These are phyloP conservation scores for Microctenopoma steveboyesi DNA, from an alignment of 2,797 vertebrate species.

Conservation along the genomic window DNA sequence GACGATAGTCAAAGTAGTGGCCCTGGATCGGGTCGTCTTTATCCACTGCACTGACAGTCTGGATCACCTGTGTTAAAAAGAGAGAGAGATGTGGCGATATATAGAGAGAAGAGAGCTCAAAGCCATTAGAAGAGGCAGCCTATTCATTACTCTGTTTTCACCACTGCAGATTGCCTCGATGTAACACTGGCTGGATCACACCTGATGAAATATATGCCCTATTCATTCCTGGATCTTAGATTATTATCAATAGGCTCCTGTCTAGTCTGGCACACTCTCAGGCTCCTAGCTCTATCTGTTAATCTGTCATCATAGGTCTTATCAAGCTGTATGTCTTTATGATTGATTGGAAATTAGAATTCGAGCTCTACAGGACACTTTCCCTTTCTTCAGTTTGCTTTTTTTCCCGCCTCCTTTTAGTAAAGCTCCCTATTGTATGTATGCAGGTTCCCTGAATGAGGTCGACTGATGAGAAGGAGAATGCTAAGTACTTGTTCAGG, in stretches of 20 bases:
- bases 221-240: conserved; percentile 75
- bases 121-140: conserved; percentile 40
- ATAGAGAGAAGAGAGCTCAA: conserved; percentile 25
- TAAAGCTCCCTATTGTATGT: conserved; percentile 66
- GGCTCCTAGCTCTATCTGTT: conserved; percentile 74
- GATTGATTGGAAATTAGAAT: conserved; percentile 83
- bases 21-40: conserved; percentile 96
- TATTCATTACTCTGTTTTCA: conserved; percentile 69
- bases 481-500: conserved; percentile 78
- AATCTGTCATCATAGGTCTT: conserved; percentile 78
- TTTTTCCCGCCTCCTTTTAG: conserved; percentile 46
- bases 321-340: conserved; percentile 77
- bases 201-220: conserved; percentile 75
- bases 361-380: conserved; percentile 61
- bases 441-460: conserved; percentile 68
- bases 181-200: conserved; percentile 62
- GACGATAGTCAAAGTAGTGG: conserved; percentile 95
- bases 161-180: conserved; percentile 46
- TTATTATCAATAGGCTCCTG: conserved; percentile 78
- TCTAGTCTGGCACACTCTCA: conserved; percentile 73
- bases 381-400: conserved; percentile 43
- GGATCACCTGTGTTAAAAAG: conserved; percentile 88
- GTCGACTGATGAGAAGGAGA: conserved; percentile 78
- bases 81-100: conserved; percentile 48
- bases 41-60: conserved; percentile 95